A percentile compares a stretch with the other conserved stretches of the same genome.
phyloP scores from a whole-genome alignment of 2,797 vertebrate species.

The Phrynocephalus forsythii region DNA sequence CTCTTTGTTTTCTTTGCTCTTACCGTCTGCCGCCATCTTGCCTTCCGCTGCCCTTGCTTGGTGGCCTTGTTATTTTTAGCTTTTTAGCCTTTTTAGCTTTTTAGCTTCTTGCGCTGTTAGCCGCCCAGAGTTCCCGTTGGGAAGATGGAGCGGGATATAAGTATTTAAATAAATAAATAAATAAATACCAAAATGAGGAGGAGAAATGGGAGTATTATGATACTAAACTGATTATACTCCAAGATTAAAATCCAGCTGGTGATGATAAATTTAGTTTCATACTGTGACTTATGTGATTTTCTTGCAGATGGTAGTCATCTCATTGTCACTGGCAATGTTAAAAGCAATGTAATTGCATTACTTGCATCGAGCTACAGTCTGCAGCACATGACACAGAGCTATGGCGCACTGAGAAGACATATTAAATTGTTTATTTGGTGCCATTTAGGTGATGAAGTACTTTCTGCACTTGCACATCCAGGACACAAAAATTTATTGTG shows the following conservation, averaged over 20 bases:
- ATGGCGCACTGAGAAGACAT: conserved; percentile 16
- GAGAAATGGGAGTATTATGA: conserved; percentile 20
- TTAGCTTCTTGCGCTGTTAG: no score
- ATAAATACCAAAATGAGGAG: conserved; percentile 44
- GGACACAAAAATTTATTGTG: not conserved
- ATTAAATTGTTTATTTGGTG: conserved; percentile 25
- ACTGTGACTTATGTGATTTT: conserved; percentile 44
- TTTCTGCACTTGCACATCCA: not conserved
- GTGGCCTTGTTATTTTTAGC: no score
- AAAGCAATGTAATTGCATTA: conserved; percentile 63
- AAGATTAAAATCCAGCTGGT: conserved; percentile 56
- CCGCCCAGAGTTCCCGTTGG: no score
- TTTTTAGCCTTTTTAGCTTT: no score
- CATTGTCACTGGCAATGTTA: conserved; percentile 41
- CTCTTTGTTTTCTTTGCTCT: no score
- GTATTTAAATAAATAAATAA: no score
- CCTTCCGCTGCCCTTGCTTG: no score
- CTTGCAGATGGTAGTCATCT: conserved; percentile 52
- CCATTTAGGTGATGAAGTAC: conserved; percentile 1
- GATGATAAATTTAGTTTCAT: conserved; percentile 53
- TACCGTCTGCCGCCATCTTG: no score
- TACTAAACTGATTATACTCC: conserved; percentile 59
- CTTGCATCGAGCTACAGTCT: conserved; percentile 29
- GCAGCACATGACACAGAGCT: conserved; percentile 20
- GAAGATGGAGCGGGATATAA: no score